A percentile compares a stretch with the other conserved stretches of the same genome.
Evolutionary conservation across 2,113 vertebrate species (phyloP).

Genomic region (Pelecanus crispus): DNA sequence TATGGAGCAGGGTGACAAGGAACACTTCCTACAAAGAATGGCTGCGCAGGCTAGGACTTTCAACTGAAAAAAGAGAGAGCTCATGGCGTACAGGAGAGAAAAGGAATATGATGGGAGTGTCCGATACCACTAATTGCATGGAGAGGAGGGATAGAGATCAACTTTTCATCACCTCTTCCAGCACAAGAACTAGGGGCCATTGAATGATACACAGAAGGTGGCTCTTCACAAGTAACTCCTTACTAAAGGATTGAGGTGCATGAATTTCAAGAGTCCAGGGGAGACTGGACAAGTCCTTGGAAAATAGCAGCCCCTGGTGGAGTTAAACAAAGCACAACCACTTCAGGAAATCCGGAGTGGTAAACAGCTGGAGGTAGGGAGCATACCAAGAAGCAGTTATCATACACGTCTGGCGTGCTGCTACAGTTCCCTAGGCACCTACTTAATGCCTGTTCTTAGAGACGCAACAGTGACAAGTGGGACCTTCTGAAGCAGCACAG

Average conservation of each 20-base stretch:
- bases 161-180: background rate
- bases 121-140: background rate
- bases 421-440: background rate
- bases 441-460: background rate
- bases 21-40: background rate
- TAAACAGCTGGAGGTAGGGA: background rate
- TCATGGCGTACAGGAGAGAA: background rate
- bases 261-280: background rate
- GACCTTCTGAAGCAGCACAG: background rate
- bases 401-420: background rate
- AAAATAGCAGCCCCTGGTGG: background rate
- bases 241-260: background rate
- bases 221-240: background rate
- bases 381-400: background rate
- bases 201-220: background rate
- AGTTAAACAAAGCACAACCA: background rate
- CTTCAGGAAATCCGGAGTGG: background rate
- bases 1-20: background rate
- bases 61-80: background rate
- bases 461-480: background rate
- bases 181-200: background rate
- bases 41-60: background rate
- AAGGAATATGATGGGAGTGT: background rate
- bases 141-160: background rate
- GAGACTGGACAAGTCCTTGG: background rate